Evolutionary conservation across 2,797 vertebrate genomes (phyloP).

Genomic region (Microctenopoma stevenorrisi): DNA sequence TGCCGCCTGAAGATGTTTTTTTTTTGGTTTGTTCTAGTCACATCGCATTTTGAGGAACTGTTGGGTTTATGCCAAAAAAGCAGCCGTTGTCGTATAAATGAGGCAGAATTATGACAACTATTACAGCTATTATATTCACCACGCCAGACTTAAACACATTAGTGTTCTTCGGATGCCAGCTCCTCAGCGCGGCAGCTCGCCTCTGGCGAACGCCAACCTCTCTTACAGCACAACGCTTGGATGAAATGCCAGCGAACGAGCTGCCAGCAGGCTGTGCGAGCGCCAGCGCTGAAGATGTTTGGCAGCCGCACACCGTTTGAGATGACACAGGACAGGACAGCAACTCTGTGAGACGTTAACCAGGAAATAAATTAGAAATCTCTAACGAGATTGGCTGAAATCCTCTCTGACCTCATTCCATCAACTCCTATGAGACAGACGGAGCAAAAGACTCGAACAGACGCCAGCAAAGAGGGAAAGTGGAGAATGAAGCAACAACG

Average conservation of each 20-base stretch:
- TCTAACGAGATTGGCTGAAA: conserved; percentile 57
- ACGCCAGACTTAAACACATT: conserved; percentile 35
- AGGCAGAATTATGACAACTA: conserved; percentile 2
- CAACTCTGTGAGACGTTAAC: conserved; percentile 31
- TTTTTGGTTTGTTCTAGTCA: no score
- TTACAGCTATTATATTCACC: conserved; percentile 16
- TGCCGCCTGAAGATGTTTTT: no score
- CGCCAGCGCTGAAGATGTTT: conserved; percentile 34
- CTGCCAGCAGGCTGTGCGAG: conserved; percentile 31
- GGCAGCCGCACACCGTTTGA: conserved; percentile 19
- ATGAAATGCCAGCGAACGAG: conserved; percentile 29
- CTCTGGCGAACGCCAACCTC: conserved; percentile 34
- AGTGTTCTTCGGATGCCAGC: conserved; percentile 38
- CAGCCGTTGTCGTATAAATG: neutral
- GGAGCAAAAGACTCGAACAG: conserved; percentile 10
- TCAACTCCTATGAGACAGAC: conserved; percentile 41
- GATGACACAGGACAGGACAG: conserved; percentile 26
- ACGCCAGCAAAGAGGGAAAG: conserved; percentile 31
- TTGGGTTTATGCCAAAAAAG: neutral
- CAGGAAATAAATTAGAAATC: conserved; percentile 54
- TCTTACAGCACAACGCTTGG: conserved; percentile 21
- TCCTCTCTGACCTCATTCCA: conserved; percentile 59
- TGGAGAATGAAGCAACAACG: conserved; percentile 9
- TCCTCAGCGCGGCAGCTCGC: conserved; percentile 36
- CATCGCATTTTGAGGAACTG: neutral